Conservation (phyloP, 2,113 vertebrate genomes). For the Nanorana parkeri region DNA sequence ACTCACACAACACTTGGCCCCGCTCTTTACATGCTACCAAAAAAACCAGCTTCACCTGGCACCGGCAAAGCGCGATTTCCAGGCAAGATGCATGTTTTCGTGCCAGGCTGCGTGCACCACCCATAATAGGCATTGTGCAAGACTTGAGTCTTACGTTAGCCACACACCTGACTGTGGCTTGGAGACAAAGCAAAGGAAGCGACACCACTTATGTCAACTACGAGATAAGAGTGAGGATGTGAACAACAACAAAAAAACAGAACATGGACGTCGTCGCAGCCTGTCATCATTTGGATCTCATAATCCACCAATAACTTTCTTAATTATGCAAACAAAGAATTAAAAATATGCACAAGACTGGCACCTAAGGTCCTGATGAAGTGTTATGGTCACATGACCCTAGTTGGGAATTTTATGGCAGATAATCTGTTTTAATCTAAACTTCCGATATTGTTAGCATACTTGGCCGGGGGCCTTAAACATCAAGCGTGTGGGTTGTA, state of each 20-base stretch:
- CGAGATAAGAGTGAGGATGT: slow-evolving; percentile 68
- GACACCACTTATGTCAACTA: slow-evolving; percentile 67
- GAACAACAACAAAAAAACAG: slow-evolving; percentile 22
- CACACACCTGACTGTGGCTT: slow-evolving; percentile 3
- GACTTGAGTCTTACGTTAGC: neutral
- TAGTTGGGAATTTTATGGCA: no score
- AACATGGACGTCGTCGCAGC: neutral
- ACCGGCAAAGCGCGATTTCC: neutral
- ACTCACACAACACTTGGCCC: slow-evolving; percentile 3
- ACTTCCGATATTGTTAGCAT: no score
- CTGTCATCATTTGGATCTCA: no score
- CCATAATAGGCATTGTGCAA: neutral
- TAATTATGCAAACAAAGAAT: no score
- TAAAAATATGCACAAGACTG: no score
- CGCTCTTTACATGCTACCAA: neutral
- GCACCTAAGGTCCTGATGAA: no score
- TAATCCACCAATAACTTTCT: no score
- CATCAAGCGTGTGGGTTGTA: no score
- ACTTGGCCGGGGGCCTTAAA: no score
- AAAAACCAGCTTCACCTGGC: slow-evolving; percentile 11
- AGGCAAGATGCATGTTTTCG: neutral
- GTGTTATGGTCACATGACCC: no score
- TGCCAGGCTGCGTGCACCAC: neutral
- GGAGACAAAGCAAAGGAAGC: slow-evolving; percentile 60
- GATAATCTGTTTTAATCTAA: no score